A percentile compares a stretch with the other conserved stretches of the same genome.
Evolutionary conservation across 2,888 invertebrate species (phyloP).

Genomic region (Drosophila peninsularis): DNA sequence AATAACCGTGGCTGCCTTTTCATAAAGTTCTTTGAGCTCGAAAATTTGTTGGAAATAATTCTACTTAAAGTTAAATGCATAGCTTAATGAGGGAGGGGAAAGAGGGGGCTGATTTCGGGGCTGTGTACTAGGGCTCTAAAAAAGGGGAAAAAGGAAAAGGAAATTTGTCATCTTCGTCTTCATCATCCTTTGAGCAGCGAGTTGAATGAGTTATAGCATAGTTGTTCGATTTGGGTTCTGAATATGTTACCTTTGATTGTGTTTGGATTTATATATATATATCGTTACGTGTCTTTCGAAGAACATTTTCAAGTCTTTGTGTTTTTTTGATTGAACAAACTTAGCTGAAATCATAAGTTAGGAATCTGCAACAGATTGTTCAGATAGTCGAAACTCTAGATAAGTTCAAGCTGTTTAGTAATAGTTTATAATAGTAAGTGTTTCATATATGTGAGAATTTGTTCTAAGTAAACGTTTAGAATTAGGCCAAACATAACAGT

Average conservation of each 20-base stretch:
- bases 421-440: slow-evolving; percentile 26
- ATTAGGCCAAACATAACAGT: slow-evolving; percentile 78
- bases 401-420: slow-evolving; percentile 15
- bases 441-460: slow-evolving; percentile 40
- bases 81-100: slow-evolving; percentile 25
- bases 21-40: slow-evolving; percentile 50
- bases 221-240: slow-evolving; percentile 13
- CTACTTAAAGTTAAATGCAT: slow-evolving; percentile 69
- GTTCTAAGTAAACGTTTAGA: slow-evolving; percentile 71
- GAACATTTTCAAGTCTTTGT: slow-evolving; percentile 64
- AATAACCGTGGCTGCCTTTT: slow-evolving; percentile 58
- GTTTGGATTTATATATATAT: slow-evolving; percentile 19
- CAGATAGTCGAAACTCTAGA: slow-evolving; percentile 5
- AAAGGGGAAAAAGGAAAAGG: neutral
- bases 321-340: slow-evolving; percentile 51
- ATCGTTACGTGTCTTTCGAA: slow-evolving; percentile 43
- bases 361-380: slow-evolving; percentile 10
- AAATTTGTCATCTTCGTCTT: slow-evolving; percentile 7
- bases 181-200: slow-evolving; percentile 30
- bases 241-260: slow-evolving; percentile 55
- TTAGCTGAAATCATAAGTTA: slow-evolving; percentile 33
- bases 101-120: slow-evolving; percentile 11
- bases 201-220: slow-evolving; percentile 24
- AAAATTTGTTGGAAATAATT: slow-evolving; percentile 59
- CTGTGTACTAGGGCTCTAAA: slow-evolving; percentile 51